phyloP scores from a whole-genome alignment of 2,888 invertebrate species.

The Brachyopa scutellaris region DNA sequence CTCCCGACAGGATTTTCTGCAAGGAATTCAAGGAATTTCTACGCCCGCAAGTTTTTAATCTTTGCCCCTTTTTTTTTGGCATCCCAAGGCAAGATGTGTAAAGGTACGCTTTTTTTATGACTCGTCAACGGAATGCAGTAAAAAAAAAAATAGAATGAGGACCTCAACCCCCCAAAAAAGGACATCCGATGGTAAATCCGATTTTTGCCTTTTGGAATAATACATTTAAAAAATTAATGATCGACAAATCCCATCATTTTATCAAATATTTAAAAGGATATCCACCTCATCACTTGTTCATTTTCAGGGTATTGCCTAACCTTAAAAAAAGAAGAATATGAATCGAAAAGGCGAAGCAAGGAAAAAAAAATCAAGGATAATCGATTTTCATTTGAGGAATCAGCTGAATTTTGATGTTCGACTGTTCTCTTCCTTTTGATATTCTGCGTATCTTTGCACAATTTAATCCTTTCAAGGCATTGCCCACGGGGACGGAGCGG shows the following conservation, averaged over 20 bases:
- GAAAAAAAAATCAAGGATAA: conserved; percentile 54
- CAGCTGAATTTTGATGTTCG: conserved; percentile 62
- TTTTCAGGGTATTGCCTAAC: neutral
- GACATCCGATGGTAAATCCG: conserved; percentile 7
- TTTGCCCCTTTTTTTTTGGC: conserved; percentile 10
- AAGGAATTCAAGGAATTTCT: conserved; percentile 17
- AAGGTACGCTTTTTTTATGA: conserved; percentile 25
- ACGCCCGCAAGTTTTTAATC: conserved; percentile 38
- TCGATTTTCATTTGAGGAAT: conserved; percentile 64
- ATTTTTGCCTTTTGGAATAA: conserved; percentile 32
- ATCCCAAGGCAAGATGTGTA: neutral
- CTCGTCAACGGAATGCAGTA: conserved; percentile 46
- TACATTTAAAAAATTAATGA: conserved; percentile 62
- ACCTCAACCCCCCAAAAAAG: neutral
- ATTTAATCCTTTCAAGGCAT: conserved; percentile 66
- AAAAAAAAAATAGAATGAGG: conserved; percentile 1
- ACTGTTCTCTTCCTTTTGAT: conserved; percentile 27
- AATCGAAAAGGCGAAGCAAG: neutral
- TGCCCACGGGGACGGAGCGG: conserved; percentile 8
- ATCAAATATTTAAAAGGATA: conserved; percentile 64
- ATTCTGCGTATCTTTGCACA: conserved; percentile 60
- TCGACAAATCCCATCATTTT: conserved; percentile 60
- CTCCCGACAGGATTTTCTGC: conserved; percentile 33
- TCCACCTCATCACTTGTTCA: conserved; percentile 10
- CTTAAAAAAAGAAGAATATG: neutral